phyloP scores from a whole-genome alignment of 2,113 vertebrate species.

The Trichechus manatus region DNA sequence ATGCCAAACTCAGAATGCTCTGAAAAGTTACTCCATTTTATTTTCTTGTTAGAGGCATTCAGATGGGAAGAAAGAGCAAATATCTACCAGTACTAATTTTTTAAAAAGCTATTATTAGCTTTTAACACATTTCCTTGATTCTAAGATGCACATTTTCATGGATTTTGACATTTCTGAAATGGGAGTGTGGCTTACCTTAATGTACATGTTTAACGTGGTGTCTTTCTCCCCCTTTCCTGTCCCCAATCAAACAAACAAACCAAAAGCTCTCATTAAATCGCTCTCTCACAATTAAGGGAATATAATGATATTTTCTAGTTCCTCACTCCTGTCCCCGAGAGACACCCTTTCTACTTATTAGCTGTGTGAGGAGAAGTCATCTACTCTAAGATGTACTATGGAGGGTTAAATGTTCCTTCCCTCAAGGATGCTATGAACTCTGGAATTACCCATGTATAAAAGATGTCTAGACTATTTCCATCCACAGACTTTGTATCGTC shows the following conservation, averaged over 20 bases:
- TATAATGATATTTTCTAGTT: conserved; percentile 25
- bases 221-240: not conserved
- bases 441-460: conserved; percentile 45
- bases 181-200: not conserved
- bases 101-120: not conserved
- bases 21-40: not conserved
- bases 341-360: conserved; percentile 36
- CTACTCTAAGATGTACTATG: conserved; percentile 13
- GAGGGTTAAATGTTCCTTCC: conserved; percentile 14
- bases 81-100: not conserved
- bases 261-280: not conserved
- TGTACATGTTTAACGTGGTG: not conserved
- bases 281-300: not conserved
- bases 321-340: not conserved
- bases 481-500: not conserved
- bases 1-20: not conserved
- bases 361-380: conserved; percentile 18
- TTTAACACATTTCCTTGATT: not conserved
- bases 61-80: conserved; percentile 7
- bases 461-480: conserved; percentile 17
- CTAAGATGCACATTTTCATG: not conserved
- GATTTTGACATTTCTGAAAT: conserved; percentile 11
- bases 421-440: conserved; percentile 23
- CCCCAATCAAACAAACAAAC: not conserved
- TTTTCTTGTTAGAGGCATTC: not conserved